Evolutionary conservation across 2,797 vertebrate species (phyloP).

Genomic region (Leptoclinus maculatus): DNA sequence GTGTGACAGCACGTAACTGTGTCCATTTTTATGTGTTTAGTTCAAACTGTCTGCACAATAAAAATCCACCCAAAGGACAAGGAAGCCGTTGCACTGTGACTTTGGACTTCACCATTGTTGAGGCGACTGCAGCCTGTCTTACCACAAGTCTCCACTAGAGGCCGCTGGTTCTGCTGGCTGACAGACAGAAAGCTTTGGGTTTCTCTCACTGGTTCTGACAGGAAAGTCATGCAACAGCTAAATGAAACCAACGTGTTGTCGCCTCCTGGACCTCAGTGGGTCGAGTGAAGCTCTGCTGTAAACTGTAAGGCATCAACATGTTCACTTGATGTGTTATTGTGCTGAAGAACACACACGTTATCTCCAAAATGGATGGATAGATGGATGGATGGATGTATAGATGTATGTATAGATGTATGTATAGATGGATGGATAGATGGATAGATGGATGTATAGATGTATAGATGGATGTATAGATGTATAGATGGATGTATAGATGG

Average conservation of each 20-base stretch:
- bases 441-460: too few relatives aligned
- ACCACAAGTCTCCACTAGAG: conserved; percentile 37
- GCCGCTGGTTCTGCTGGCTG: not conserved
- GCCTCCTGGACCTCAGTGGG: not conserved
- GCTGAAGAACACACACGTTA: not conserved
- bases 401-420: too few relatives aligned
- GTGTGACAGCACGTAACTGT: not conserved
- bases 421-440: too few relatives aligned
- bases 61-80: not conserved
- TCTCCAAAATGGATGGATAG: too few relatives aligned
- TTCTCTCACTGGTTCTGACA: not conserved
- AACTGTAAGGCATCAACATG: not conserved
- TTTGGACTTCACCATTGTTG: not conserved
- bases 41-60: not conserved
- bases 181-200: not conserved
- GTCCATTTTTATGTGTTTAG: not conserved
- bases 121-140: not conserved
- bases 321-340: not conserved
- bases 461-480: too few relatives aligned
- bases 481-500: too few relatives aligned
- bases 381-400: too few relatives aligned
- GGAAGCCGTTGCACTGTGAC: not conserved
- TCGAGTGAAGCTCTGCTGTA: not conserved
- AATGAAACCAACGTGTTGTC: not conserved
- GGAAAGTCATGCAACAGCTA: not conserved